Evolutionary conservation across 1,140 invertebrate species (phyloP), one percentile per base, ranked within the genome.

Genomic region (Drosophila saltans): DNA sequence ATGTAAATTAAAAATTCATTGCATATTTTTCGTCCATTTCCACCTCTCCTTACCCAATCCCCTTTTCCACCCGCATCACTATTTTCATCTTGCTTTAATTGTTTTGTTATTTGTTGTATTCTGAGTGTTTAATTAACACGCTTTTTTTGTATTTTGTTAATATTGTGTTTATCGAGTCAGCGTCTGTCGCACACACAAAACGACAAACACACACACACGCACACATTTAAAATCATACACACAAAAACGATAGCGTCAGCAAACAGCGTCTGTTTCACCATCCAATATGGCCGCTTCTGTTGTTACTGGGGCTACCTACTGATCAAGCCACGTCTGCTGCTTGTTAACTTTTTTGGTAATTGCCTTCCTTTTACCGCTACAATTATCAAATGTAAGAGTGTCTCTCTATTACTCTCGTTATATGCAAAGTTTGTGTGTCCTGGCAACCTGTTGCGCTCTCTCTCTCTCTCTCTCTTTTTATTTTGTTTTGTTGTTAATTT

Each of bases 41-140:
- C 69, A 48, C 45, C 45, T 24, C 45, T 26, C 21, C 8, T 9
- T 21, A 48, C 8, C 21, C 45, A 8, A 26, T 8, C 45, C 21
- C 21, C 45, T 2, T 79, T 73, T 66, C 30, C 30, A 48, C 52
- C 45, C 45, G 6, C 62, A 52, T 33, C 62, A 62, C 63, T 77
- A 65, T 48, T 41, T 71, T 61, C 30, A 48, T 45, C 41, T 24
- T 58, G 60, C 69, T 58, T 74, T 88, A 88, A 88, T 80, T 89
- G 80, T 80, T 80, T 72, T 89, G 66, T 76, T 83, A 76, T 75
- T 55, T 69, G 65, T 71, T 69, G 66, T 69, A 48, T 67, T 79
- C 21, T 58, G 72, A 74, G 56, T 89, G 66, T 89, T 89, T 89
- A 89, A 88, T 88, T 88, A 89, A 88, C 84, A 71, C 65, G 68